phyloP scores from a whole-genome alignment of 2,113 vertebrate species.

The Grus americana region DNA sequence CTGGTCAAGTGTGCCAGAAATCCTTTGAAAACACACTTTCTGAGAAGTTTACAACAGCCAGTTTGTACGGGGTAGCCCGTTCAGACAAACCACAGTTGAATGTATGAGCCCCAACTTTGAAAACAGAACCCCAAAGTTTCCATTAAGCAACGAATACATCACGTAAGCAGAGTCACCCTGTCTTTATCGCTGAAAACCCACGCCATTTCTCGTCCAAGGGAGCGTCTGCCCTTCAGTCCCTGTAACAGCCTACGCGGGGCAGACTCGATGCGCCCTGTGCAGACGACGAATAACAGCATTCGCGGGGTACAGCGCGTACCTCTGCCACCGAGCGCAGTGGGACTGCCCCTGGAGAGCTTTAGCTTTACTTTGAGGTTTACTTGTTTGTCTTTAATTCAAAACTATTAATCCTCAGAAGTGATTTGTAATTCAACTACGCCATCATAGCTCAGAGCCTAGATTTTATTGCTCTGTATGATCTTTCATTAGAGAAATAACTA shows the following conservation, averaged over 20 bases:
- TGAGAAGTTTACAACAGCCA: not conserved
- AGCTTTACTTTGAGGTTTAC: not conserved
- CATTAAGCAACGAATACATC: not conserved
- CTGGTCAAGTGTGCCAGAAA: not conserved
- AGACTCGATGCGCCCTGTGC: not conserved
- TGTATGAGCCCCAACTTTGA: not conserved
- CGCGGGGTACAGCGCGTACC: not conserved
- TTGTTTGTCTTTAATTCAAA: not conserved
- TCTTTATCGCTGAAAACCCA: not conserved
- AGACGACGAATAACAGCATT: not conserved
- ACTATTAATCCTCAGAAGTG: not conserved
- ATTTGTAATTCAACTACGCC: not conserved
- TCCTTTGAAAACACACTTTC: not conserved
- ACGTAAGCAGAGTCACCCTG: not conserved
- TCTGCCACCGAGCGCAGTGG: not conserved
- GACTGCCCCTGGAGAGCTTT: not conserved
- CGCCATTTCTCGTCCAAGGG: not conserved
- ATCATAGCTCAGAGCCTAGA: not conserved
- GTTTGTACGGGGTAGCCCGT: not conserved
- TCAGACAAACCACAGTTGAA: not conserved
- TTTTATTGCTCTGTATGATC: not conserved
- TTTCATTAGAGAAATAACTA: constrained; percentile 34
- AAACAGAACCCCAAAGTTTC: not conserved
- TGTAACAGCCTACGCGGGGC: not conserved
- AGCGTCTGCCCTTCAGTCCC: not conserved